Evolutionary conservation across 23 tunicate species (phyloP).

Genomic region (Phallusia fumigata): DNA sequence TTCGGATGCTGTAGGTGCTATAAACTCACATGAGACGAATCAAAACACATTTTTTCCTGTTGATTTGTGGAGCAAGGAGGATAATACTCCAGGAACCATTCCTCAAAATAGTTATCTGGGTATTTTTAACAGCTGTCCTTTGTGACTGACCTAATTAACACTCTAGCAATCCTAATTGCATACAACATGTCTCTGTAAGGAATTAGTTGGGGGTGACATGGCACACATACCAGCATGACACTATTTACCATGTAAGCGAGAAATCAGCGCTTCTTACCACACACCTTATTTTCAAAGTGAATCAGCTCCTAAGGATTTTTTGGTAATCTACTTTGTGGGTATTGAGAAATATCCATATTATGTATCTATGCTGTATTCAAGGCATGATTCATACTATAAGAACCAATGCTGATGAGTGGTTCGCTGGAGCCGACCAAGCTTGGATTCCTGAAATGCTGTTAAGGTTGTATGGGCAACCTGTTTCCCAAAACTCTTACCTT

Average conservation of each 20-base stretch:
- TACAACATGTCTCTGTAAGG: constrained; percentile 8
- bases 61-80: constrained; percentile 26
- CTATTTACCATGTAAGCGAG: neutral
- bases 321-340: too few species aligned
- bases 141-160: neutral
- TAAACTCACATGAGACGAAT: constrained; percentile 21
- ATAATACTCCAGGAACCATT: neutral
- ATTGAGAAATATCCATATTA: too few species aligned
- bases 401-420: constrained; percentile 20
- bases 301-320: too few species aligned
- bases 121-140: neutral
- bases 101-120: constrained; percentile 63
- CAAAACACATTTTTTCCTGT: constrained; percentile 31
- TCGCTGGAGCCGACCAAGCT: constrained; percentile 14
- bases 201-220: neutral
- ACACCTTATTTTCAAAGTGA: too few species aligned
- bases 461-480: constrained; percentile 13
- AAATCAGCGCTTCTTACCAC: too few species aligned
- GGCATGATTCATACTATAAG: constrained; percentile 24
- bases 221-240: neutral
- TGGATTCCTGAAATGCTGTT: constrained; percentile 15
- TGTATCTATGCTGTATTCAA: neutral
- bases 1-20: constrained; percentile 26
- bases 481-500: constrained; percentile 36
- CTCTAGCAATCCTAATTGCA: neutral